phyloP scores from a whole-genome alignment of 2,113 vertebrate species.

The Dascyllus trimaculatus region DNA sequence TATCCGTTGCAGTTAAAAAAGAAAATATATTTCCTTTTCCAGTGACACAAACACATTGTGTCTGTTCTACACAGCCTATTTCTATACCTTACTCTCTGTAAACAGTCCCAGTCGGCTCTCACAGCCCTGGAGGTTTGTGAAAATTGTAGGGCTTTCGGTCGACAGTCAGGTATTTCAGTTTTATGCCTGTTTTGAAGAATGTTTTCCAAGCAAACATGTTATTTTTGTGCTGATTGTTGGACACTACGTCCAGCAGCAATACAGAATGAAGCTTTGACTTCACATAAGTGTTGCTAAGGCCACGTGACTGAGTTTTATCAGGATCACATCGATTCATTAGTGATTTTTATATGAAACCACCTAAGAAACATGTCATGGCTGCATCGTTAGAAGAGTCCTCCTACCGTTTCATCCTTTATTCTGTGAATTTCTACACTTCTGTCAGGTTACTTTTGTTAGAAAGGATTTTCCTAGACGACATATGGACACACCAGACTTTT shows the following conservation, averaged over 20 bases:
- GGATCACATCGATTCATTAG: too few species aligned
- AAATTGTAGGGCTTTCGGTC: not conserved
- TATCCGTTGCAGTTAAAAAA: too few species aligned
- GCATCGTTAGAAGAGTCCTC: too few species aligned
- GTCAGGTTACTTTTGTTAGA: not conserved
- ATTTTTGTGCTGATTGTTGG: too few species aligned
- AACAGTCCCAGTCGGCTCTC: constrained; percentile 9
- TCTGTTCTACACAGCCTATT: not conserved
- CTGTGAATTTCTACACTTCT: not conserved
- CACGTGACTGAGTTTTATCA: too few species aligned
- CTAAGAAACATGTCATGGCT: too few species aligned
- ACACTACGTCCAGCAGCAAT: too few species aligned
- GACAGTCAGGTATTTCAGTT: not conserved
- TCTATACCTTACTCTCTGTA: constrained; percentile 11
- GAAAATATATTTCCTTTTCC: not conserved
- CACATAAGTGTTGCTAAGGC: too few species aligned
- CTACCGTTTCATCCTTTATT: too few species aligned
- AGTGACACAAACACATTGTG: not conserved
- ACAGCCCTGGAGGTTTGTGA: constrained; percentile 5
- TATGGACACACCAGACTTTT: not conserved
- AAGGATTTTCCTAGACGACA: not conserved
- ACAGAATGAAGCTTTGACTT: too few species aligned
- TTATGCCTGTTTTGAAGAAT: not conserved
- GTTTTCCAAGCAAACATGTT: not conserved
- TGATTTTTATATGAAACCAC: too few species aligned